Percentiles rank a stretch among this genome's conserved stretches.
These are phyloP conservation scores for Lindbergichthys nudifrons DNA, from an alignment of 2,797 vertebrate genomes.

Conservation along the genomic window DNA sequence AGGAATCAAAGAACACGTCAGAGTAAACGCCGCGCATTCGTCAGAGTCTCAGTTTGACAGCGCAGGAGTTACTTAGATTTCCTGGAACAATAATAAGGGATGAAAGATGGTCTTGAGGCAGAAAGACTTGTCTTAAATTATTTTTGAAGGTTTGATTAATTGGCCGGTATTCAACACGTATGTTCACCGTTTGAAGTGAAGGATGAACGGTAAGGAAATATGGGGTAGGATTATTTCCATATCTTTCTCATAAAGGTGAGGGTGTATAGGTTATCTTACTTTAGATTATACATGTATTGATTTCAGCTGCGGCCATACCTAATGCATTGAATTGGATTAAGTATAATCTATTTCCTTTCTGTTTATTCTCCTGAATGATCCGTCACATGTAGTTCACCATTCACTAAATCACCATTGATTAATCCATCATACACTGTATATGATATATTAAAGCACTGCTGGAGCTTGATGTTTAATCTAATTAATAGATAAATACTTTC, in stretches of 20 bases:
- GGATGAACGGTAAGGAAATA: constrained; percentile 9
- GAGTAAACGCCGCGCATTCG: constrained; percentile 37
- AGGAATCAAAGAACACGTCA: constrained; percentile 73
- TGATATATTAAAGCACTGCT: constrained; percentile 8
- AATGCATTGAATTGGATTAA: constrained; percentile 12
- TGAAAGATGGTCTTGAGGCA: constrained; percentile 51
- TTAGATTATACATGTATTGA: constrained; percentile 37
- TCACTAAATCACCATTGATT: constrained; percentile 9
- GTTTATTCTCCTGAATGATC: not conserved
- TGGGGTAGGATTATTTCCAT: constrained; percentile 30
- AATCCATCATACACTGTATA: not conserved
- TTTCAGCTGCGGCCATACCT: constrained; percentile 12
- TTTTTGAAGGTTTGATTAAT: constrained; percentile 58
- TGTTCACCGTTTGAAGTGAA: constrained; percentile 46
- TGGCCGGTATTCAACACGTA: constrained; percentile 44
- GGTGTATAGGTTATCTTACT: constrained; percentile 19
- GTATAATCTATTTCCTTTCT: constrained; percentile 21
- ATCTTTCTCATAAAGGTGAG: constrained; percentile 16
- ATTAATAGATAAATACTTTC: constrained; percentile 13
- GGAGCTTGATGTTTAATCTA: constrained; percentile 12
- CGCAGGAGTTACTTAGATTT: constrained; percentile 54
- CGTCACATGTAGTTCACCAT: not conserved
- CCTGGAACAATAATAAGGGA: constrained; percentile 33
- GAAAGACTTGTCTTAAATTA: constrained; percentile 42
- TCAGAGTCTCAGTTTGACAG: constrained; percentile 39